Conservation (phyloP, 2,113 vertebrate species). For the Calidris pugnax region DNA sequence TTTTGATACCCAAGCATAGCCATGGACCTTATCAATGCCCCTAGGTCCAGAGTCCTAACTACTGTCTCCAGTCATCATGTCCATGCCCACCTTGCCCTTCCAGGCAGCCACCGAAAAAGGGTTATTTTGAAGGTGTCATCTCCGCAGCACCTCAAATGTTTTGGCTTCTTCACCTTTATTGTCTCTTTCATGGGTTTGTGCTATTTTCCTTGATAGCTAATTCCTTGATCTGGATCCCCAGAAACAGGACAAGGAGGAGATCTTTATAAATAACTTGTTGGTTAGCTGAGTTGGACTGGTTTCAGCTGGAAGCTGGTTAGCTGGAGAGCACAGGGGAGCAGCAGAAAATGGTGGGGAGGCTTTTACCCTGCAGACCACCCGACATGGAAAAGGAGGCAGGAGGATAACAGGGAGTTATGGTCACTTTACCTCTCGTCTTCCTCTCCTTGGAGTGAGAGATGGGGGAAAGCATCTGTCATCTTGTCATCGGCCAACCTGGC, state of each 20-base stretch:
- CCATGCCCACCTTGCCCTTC: neutral
- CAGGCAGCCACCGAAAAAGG: neutral
- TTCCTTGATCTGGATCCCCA: neutral
- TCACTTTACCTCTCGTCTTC: neutral
- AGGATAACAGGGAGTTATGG: neutral
- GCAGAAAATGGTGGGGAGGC: neutral
- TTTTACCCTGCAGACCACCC: neutral
- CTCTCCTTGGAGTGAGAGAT: too few species aligned
- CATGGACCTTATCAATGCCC: neutral
- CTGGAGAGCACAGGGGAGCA: neutral
- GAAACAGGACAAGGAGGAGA: neutral
- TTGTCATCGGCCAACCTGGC: too few species aligned
- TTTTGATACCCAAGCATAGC: neutral
- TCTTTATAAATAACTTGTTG: neutral
- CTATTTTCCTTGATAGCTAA: neutral
- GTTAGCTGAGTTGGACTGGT: neutral
- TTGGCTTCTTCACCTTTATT: neutral
- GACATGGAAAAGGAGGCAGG: neutral
- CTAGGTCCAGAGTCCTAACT: accelerated
- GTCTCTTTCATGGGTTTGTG: neutral
- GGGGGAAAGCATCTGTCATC: too few species aligned
- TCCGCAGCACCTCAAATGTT: neutral
- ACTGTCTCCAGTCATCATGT: neutral
- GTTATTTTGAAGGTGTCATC: neutral
- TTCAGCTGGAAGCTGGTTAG: neutral